These are phyloP conservation scores for Grus americana DNA, from an alignment of 2,113 vertebrate species.

Conservation along the genomic window DNA sequence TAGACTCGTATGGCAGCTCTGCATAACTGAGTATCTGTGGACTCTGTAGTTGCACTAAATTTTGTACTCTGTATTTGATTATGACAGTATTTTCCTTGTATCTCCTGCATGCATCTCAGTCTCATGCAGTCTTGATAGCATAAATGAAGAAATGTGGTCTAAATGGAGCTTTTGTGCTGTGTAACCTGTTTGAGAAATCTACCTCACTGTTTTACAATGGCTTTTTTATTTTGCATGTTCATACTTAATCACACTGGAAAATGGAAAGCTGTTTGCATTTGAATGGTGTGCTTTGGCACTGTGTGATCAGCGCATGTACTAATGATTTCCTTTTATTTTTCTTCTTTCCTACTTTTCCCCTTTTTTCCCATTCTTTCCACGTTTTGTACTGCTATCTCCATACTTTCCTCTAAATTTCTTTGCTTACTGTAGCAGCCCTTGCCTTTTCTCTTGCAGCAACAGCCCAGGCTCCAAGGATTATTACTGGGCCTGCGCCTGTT, in stretches of 20 bases:
- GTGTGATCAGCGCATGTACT: conserved; percentile 83
- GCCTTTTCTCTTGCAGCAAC: conserved; percentile 95
- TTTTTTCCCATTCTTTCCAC: conserved; percentile 74
- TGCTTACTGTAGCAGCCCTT: conserved; percentile 90
- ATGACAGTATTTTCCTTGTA: conserved; percentile 55
- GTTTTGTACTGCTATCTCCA: conserved; percentile 76
- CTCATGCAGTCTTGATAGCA: conserved; percentile 66
- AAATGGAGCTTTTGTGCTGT: conserved; percentile 66
- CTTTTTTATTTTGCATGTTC: conserved; percentile 77
- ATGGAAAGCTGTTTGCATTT: conserved; percentile 78
- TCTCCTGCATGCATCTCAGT: conserved; percentile 70
- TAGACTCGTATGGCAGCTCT: neutral
- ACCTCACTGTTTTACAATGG: conserved; percentile 66
- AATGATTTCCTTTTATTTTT: conserved; percentile 88
- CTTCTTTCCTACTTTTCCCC: conserved; percentile 78
- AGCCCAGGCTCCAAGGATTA: conserved; percentile 93
- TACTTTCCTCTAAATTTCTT: conserved; percentile 79
- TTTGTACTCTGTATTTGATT: conserved; percentile 61
- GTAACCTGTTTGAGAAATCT: conserved; percentile 70
- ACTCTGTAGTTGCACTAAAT: conserved; percentile 56
- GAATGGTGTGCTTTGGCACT: conserved; percentile 81
- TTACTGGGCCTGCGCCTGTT: conserved; percentile 92
- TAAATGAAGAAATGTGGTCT: conserved; percentile 50
- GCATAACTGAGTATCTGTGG: conserved; percentile 72
- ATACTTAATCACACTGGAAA: conserved; percentile 78